Percentiles rank a stretch among this genome's conserved stretches.
These are phyloP conservation scores for Falco naumanni DNA, from an alignment of 2,797 vertebrate species.

Conservation along the genomic window DNA sequence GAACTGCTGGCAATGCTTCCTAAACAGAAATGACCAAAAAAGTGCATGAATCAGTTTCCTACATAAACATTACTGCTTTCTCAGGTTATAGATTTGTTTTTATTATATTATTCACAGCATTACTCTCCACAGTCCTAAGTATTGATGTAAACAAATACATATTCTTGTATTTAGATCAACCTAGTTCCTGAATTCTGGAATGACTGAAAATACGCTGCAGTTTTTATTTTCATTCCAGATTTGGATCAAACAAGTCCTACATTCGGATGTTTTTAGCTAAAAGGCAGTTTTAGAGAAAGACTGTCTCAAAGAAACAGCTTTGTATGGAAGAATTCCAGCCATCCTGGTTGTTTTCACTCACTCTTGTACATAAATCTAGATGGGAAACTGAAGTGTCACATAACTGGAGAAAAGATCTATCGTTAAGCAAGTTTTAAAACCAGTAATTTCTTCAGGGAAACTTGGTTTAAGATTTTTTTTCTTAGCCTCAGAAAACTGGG, in stretches of 20 bases:
- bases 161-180: background rate
- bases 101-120: background rate
- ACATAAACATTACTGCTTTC: background rate
- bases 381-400: background rate
- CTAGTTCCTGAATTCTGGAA: background rate
- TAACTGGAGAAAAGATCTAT: background rate
- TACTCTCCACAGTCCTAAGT: background rate
- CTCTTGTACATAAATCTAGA: background rate
- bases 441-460: background rate
- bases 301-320: background rate
- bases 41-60: background rate
- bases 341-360: background rate
- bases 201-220: background rate
- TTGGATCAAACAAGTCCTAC: background rate
- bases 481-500: background rate
- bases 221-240: background rate
- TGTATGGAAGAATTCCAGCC: background rate
- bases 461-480: background rate
- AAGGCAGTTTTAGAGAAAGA: background rate
- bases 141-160: background rate
- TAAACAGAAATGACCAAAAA: slow-evolving; percentile 44
- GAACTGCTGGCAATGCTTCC: slow-evolving; percentile 85
- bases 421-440: background rate
- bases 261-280: background rate
- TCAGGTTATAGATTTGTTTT: background rate